phyloP scores from a whole-genome alignment of 2,113 vertebrate genomes.

The Albula goreensis region DNA sequence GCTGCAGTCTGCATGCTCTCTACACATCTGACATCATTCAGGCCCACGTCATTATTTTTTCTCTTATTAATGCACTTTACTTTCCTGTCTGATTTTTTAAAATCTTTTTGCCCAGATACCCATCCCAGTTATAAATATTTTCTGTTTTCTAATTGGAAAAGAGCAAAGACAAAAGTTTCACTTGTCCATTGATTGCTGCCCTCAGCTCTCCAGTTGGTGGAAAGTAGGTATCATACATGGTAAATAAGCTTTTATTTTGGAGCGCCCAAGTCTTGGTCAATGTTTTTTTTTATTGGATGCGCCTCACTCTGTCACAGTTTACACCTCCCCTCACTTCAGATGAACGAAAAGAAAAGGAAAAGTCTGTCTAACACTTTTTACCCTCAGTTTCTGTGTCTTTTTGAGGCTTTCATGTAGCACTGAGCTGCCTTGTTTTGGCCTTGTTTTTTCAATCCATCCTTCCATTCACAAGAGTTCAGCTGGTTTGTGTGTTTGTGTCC shows the following conservation, averaged over 20 bases:
- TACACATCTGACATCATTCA: not conserved
- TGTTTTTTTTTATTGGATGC: not conserved
- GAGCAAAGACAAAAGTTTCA: not conserved
- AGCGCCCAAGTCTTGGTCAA: not conserved
- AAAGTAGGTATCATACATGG: too few species aligned
- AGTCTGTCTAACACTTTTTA: conserved; percentile 37
- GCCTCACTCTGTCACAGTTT: not conserved
- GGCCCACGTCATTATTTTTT: not conserved
- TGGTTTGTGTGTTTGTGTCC: not conserved
- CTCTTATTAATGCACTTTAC: conserved; percentile 62
- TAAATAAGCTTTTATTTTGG: not conserved
- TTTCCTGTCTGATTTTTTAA: conserved; percentile 32
- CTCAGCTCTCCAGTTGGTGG: too few species aligned
- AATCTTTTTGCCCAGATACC: not conserved
- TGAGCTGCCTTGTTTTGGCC: conserved; percentile 26
- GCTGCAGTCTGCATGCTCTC: not conserved
- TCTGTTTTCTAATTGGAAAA: not conserved
- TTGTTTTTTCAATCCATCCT: too few species aligned
- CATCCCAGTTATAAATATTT: not conserved
- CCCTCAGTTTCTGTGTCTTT: conserved; percentile 50
- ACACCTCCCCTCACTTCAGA: conserved; percentile 27
- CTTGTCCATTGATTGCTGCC: too few species aligned
- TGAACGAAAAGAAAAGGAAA: not conserved
- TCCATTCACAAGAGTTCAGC: not conserved
- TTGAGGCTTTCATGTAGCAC: not conserved